A percentile compares a stretch with the other conserved stretches of the same genome.
Conservation (phyloP, 1,140 invertebrate genomes). For the Brachionus calyciflorus region DNA sequence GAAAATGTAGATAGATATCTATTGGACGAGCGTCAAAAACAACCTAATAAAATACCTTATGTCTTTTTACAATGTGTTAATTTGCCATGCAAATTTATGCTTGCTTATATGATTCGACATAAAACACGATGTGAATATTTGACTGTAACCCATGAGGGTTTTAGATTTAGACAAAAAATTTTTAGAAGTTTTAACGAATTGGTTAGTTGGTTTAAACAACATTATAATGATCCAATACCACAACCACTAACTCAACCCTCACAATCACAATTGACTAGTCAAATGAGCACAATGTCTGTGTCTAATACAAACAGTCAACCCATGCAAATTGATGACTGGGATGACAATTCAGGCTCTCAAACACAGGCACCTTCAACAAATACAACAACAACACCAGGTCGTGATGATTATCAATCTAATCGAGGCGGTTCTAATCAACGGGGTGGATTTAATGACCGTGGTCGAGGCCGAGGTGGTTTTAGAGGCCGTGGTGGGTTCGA, state of each 20-base stretch:
- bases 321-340: neutral
- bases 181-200: constrained; percentile 79
- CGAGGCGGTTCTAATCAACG: neutral
- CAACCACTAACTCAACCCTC: neutral
- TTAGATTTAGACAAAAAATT: constrained; percentile 79
- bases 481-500: neutral
- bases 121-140: constrained; percentile 80
- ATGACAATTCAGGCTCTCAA: neutral
- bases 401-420: neutral
- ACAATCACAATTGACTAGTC: neutral
- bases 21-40: constrained; percentile 57
- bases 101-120: constrained; percentile 84
- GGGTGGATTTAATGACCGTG: neutral
- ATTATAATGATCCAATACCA: constrained; percentile 85
- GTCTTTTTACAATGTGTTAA: constrained; percentile 64
- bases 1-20: constrained; percentile 31
- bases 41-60: constrained; percentile 58
- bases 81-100: constrained; percentile 87
- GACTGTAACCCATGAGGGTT: constrained; percentile 84
- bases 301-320: neutral
- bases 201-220: constrained; percentile 95
- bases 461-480: neutral
- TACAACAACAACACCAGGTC: too few species aligned
- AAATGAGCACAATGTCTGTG: constrained; percentile 9
- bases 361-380: too few species aligned